Conservation (phyloP, 2,888 invertebrate species). For the Germaria angustata region DNA sequence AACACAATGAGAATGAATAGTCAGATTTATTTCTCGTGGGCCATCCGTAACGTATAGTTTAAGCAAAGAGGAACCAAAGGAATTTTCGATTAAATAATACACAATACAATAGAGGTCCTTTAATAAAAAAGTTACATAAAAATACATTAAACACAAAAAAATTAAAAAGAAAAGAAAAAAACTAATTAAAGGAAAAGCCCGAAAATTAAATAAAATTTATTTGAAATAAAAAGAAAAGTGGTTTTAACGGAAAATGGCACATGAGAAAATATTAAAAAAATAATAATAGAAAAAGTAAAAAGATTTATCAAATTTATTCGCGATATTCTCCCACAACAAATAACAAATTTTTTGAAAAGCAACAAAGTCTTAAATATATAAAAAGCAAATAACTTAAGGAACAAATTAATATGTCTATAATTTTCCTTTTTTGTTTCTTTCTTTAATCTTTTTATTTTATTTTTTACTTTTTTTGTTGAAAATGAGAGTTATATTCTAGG, state of each 20-base stretch:
- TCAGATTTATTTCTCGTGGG: constrained; percentile 70
- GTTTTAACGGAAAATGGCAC: constrained; percentile 3
- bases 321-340: no score
- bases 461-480: constrained; percentile 22
- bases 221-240: neutral
- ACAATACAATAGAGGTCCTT: constrained; percentile 61
- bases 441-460: no score
- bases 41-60: constrained; percentile 69
- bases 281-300: constrained; percentile 8
- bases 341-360: no score
- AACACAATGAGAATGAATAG: constrained; percentile 67
- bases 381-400: constrained; percentile 11
- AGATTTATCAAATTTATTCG: no score
- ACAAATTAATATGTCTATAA: neutral
- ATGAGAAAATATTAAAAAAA: constrained; percentile 22
- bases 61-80: constrained; percentile 69
- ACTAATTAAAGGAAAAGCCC: constrained; percentile 4
- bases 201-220: neutral
- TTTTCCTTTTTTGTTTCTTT: constrained; percentile 6
- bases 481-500: constrained; percentile 50
- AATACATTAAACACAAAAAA: constrained; percentile 49
- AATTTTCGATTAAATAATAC: constrained; percentile 70
- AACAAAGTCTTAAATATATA: no score
- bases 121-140: constrained; percentile 63
- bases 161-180: neutral